These are phyloP conservation scores for Catharus minimus DNA, from an alignment of 2,113 vertebrate genomes.

Conservation along the genomic window DNA sequence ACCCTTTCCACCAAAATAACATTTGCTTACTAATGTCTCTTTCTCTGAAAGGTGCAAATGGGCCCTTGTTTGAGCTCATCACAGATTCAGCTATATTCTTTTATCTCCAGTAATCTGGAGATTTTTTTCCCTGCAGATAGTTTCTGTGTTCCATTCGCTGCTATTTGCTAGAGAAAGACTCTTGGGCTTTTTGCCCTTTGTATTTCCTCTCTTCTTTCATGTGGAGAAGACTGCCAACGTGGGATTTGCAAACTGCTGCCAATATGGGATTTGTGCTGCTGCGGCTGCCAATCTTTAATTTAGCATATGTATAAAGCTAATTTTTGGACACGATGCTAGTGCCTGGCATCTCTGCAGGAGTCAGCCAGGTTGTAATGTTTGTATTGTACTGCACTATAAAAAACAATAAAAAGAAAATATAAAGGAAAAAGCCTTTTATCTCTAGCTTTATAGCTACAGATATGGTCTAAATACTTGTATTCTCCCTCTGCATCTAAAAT, in stretches of 20 bases:
- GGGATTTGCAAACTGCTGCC: constrained; percentile 77
- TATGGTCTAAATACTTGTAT: constrained; percentile 65
- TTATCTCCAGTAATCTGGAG: constrained; percentile 58
- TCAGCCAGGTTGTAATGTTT: constrained; percentile 72
- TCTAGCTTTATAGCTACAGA: constrained; percentile 64
- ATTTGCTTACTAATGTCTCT: constrained; percentile 1
- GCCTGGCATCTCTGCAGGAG: constrained; percentile 74
- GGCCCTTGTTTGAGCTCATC: not conserved
- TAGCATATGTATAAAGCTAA: constrained; percentile 82
- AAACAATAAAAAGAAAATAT: constrained; percentile 67
- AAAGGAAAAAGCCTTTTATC: constrained; percentile 58
- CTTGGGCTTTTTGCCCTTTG: constrained; percentile 70
- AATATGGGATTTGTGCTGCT: constrained; percentile 74
- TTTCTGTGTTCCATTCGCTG: constrained; percentile 53
- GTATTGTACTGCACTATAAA: constrained; percentile 69
- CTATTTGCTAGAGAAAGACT: constrained; percentile 67
- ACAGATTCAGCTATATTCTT: constrained; percentile 49
- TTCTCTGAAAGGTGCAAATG: constrained; percentile 1
- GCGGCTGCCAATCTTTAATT: constrained; percentile 79
- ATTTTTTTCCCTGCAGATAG: constrained; percentile 46
- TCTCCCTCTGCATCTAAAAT: constrained; percentile 60
- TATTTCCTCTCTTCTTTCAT: constrained; percentile 74
- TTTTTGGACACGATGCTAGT: constrained; percentile 76
- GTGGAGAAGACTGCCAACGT: constrained; percentile 75
- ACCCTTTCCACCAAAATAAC: not conserved